These are phyloP conservation scores for Cheilosia soror DNA, from an alignment of 2,888 invertebrate species.

Conservation along the genomic window DNA sequence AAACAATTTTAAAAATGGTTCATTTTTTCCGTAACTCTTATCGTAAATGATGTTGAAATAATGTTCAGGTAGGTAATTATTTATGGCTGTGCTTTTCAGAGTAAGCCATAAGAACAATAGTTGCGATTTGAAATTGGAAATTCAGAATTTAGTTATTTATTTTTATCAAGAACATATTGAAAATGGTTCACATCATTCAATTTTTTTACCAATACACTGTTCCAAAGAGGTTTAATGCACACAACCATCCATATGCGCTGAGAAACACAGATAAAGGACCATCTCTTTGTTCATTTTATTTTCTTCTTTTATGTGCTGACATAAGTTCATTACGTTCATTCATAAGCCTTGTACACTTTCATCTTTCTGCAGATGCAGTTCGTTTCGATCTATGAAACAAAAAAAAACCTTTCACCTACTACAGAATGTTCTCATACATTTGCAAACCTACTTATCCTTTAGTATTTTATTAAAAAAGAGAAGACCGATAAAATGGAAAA, in stretches of 20 bases:
- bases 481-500: neutral
- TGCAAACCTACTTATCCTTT: slow-evolving; percentile 46
- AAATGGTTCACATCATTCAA: neutral
- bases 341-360: neutral
- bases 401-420: slow-evolving; percentile 36
- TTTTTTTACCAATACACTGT: neutral
- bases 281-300: slow-evolving; percentile 9
- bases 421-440: slow-evolving; percentile 37
- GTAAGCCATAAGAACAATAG: too few relatives aligned
- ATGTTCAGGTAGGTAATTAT: too few relatives aligned
- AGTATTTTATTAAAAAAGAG: slow-evolving; percentile 30
- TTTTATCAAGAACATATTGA: too few relatives aligned
- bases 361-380: slow-evolving; percentile 20
- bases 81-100: too few relatives aligned
- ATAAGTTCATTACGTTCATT: slow-evolving; percentile 1
- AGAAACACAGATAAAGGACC: neutral
- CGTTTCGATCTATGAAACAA: slow-evolving; percentile 16
- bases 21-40: too few relatives aligned
- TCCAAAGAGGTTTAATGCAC: neutral
- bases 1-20: too few relatives aligned
- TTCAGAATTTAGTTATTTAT: too few relatives aligned
- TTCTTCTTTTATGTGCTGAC: slow-evolving; percentile 4
- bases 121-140: too few relatives aligned
- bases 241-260: neutral
- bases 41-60: too few relatives aligned